These are phyloP conservation scores for Ictalurus furcatus DNA, from an alignment of 2,113 vertebrate species.

Conservation along the genomic window DNA sequence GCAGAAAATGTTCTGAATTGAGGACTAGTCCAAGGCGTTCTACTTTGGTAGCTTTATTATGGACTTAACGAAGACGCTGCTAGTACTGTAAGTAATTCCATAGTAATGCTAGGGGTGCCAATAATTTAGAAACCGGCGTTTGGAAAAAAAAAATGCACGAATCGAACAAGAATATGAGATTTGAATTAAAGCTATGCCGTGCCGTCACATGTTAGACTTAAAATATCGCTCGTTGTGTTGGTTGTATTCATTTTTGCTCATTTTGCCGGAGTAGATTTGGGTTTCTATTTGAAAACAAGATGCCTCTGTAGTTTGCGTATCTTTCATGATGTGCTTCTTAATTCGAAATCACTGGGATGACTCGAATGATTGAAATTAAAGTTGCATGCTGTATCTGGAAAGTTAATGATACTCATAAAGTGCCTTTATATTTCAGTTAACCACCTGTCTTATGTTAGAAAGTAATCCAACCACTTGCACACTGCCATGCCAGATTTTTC, in stretches of 20 bases:
- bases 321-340: neutral
- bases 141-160: neutral
- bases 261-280: neutral
- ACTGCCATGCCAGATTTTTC: neutral
- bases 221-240: too few relatives aligned
- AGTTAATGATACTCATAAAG: neutral
- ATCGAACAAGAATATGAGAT: neutral
- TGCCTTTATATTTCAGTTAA: neutral
- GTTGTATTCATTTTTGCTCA: too few relatives aligned
- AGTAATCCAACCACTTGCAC: neutral
- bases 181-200: neutral
- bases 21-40: too few relatives aligned
- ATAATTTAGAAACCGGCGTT: neutral
- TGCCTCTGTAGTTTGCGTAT: neutral
- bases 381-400: neutral
- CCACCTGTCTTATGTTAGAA: constrained; percentile 11
- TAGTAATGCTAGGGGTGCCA: neutral
- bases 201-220: too few relatives aligned
- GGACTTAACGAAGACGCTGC: neutral
- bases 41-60: neutral
- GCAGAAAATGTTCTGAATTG: neutral
- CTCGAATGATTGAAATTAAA: neutral
- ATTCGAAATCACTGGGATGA: neutral
- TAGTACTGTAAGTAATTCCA: neutral
- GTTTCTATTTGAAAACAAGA: neutral